Evolutionary conservation across 2,888 invertebrate genomes (phyloP).

Genomic region (Unio pictorum): DNA sequence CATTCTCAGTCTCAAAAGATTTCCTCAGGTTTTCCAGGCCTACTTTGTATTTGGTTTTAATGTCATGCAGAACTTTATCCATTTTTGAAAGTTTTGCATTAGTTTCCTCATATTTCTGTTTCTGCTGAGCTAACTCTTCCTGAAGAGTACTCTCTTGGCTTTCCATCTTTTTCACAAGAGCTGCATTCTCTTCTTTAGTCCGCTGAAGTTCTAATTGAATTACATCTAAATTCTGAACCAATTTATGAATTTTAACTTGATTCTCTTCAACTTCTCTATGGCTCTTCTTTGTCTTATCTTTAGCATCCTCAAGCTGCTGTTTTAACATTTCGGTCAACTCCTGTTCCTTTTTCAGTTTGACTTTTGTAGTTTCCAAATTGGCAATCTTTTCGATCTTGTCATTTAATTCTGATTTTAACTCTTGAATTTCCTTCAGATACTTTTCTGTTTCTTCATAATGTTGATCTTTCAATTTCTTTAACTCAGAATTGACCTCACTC

Average conservation of each 20-base stretch:
- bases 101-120: conserved; percentile 40
- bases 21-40: conserved; percentile 43
- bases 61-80: conserved; percentile 41
- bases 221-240: conserved; percentile 12
- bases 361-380: conserved; percentile 31
- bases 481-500: conserved; percentile 34
- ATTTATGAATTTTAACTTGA: conserved; percentile 16
- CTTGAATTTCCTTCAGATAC: conserved; percentile 29
- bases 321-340: conserved; percentile 29
- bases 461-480: conserved; percentile 31
- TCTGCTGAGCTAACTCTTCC: conserved; percentile 35
- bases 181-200: conserved; percentile 33
- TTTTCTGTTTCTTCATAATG: conserved; percentile 21
- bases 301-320: conserved; percentile 28
- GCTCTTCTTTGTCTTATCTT: conserved; percentile 26
- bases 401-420: conserved; percentile 20
- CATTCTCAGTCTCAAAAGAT: conserved; percentile 48
- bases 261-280: conserved; percentile 22
- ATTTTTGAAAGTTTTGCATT: conserved; percentile 24
- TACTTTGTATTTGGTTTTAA: conserved; percentile 38
- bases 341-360: conserved; percentile 31
- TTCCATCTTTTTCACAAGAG: conserved; percentile 29
- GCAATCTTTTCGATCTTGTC: conserved; percentile 12
- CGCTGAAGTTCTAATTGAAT: conserved; percentile 29
- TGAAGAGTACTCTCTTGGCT: conserved; percentile 42